A percentile compares a stretch with the other conserved stretches of the same genome.
Evolutionary conservation across 2,797 vertebrate genomes (phyloP).

Genomic region (Alectoris magna): DNA sequence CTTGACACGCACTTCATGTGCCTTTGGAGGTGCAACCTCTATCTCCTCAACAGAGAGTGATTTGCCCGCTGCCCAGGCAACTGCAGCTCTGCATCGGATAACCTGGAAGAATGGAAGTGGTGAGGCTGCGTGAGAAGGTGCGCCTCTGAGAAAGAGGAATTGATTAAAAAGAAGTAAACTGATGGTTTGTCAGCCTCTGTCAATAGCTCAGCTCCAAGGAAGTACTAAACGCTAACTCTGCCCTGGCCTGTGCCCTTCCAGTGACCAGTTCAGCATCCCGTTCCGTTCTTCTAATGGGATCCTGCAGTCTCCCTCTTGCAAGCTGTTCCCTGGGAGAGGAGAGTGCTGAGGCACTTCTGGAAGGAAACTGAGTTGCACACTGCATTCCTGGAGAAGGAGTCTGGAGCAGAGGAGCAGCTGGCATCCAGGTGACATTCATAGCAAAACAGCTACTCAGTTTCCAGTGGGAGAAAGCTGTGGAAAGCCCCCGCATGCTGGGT

Average conservation of each 20-base stretch:
- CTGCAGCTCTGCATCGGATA: constrained; percentile 70
- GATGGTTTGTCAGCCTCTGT: neutral
- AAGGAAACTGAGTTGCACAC: neutral
- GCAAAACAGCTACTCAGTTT: neutral
- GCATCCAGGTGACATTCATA: too few relatives aligned
- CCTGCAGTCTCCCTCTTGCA: neutral
- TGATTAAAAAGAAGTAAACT: neutral
- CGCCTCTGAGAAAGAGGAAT: neutral
- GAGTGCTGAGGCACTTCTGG: too few relatives aligned
- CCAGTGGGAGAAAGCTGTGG: neutral
- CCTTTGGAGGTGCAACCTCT: constrained; percentile 66
- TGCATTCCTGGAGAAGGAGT: neutral
- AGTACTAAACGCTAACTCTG: neutral
- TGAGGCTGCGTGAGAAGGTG: neutral
- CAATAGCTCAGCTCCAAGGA: neutral
- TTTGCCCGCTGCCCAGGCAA: constrained; percentile 38
- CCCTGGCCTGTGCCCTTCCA: neutral
- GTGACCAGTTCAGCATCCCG: neutral
- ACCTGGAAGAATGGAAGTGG: constrained; percentile 2
- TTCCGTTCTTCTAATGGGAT: neutral
- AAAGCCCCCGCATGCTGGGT: neutral
- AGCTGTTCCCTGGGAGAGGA: too few relatives aligned
- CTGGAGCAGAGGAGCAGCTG: neutral
- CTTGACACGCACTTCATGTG: constrained; percentile 69
- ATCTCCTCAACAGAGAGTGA: constrained; percentile 65